phyloP scores from a whole-genome alignment of 1,140 invertebrate species.

The Hylaeus volcanicus region DNA sequence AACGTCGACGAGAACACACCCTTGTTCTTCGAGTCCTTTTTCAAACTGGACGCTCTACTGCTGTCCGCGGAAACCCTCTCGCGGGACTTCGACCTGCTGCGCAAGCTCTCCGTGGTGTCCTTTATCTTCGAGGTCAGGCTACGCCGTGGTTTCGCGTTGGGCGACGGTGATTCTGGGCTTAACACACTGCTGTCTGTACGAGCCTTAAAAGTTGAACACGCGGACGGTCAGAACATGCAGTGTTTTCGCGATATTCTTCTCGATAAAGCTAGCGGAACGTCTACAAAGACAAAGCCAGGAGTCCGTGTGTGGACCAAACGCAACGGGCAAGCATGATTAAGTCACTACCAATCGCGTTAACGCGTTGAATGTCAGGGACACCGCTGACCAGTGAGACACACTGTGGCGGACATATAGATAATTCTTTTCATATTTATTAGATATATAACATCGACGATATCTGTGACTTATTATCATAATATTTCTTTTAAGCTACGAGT shows the following conservation, averaged over 20 bases:
- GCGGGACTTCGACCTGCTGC: slow-evolving; percentile 73
- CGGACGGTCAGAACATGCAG: slow-evolving; percentile 41
- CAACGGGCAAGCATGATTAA: slow-evolving; percentile 14
- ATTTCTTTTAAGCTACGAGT: too few relatives aligned
- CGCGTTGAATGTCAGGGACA: too few relatives aligned
- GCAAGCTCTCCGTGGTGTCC: slow-evolving; percentile 76
- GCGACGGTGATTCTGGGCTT: slow-evolving; percentile 86
- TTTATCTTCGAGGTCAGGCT: slow-evolving; percentile 77
- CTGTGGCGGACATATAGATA: too few relatives aligned
- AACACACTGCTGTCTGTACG: slow-evolving; percentile 74
- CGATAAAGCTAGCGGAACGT: slow-evolving; percentile 33
- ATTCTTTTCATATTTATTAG: too few relatives aligned
- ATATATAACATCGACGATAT: too few relatives aligned
- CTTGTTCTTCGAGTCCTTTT: slow-evolving; percentile 79
- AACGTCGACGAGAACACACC: slow-evolving; percentile 79
- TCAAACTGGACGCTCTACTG: slow-evolving; percentile 65
- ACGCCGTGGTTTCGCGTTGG: slow-evolving; percentile 71
- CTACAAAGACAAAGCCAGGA: slow-evolving; percentile 45
- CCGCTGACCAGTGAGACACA: too few relatives aligned
- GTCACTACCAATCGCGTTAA: neutral
- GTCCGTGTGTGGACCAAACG: slow-evolving; percentile 10
- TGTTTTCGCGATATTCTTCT: slow-evolving; percentile 22
- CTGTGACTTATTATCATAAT: too few relatives aligned
- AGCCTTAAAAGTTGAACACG: slow-evolving; percentile 62
- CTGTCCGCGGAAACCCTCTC: slow-evolving; percentile 67